Evolutionary conservation across 2,797 vertebrate species (phyloP).

Genomic region (Protonibea diacanthus): DNA sequence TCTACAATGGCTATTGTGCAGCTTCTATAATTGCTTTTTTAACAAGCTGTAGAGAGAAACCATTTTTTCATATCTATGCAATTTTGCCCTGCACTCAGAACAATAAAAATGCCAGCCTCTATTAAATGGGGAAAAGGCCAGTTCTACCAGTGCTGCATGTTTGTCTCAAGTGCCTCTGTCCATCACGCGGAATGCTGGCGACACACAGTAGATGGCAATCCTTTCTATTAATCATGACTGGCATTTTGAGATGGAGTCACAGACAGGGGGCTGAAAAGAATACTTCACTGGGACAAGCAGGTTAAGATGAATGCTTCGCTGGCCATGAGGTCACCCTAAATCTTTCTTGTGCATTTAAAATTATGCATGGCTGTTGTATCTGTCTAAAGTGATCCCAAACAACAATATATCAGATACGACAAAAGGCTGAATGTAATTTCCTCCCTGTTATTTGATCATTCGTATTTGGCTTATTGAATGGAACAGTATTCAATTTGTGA

Average conservation of each 20-base stretch:
- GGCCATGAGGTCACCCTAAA: conserved; percentile 53
- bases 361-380: conserved; percentile 43
- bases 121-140: conserved; percentile 79
- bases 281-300: conserved; percentile 54
- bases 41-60: conserved; percentile 83
- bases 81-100: conserved; percentile 83
- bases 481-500: conserved; percentile 71
- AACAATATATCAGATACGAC: conserved; percentile 72
- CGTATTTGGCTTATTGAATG: conserved; percentile 66
- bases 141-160: conserved; percentile 73
- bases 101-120: conserved; percentile 83
- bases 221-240: conserved; percentile 83
- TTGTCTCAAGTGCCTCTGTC: conserved; percentile 79
- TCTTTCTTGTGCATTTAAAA: conserved; percentile 52
- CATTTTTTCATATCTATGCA: conserved; percentile 84
- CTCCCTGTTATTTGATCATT: conserved; percentile 75
- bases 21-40: conserved; percentile 87
- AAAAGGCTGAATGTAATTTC: conserved; percentile 75
- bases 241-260: conserved; percentile 71
- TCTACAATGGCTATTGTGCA: conserved; percentile 84
- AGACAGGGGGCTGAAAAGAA: conserved; percentile 63
- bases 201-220: conserved; percentile 77
- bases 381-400: conserved; percentile 67
- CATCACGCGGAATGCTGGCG: conserved; percentile 77
- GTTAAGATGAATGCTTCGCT: conserved; percentile 52